Evolutionary conservation across 2,113 vertebrate genomes (phyloP).

Genomic region (Pangasianodon gigas): DNA sequence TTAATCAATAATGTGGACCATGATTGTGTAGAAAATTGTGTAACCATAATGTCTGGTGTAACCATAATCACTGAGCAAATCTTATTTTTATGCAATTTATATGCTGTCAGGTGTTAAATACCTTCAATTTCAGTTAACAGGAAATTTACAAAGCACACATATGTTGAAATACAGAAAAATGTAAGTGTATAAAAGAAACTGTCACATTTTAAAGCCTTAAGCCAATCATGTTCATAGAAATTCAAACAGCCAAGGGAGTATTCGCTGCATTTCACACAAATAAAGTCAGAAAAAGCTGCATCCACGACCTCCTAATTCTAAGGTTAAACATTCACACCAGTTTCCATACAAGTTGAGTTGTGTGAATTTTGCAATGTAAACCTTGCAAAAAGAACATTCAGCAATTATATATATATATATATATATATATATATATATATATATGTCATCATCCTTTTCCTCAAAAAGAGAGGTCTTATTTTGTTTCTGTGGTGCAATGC

Average conservation of each 20-base stretch:
- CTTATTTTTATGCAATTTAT: not conserved
- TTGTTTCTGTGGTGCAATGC: too few species aligned
- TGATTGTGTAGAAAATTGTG: not conserved
- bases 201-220: not conserved
- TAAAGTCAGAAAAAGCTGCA: not conserved
- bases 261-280: not conserved
- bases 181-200: not conserved
- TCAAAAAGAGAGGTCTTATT: not conserved
- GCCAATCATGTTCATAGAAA: not conserved
- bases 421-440: too few species aligned
- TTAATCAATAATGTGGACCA: conserved; percentile 11
- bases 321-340: not conserved
- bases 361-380: not conserved
- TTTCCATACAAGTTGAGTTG: not conserved
- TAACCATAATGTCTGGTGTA: not conserved
- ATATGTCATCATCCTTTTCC: not conserved
- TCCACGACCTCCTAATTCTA: not conserved
- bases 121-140: not conserved
- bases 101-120: not conserved
- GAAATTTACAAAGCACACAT: not conserved
- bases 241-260: not conserved
- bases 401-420: not conserved
- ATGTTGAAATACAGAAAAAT: not conserved
- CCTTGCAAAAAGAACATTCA: not conserved
- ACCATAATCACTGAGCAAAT: not conserved